Base-by-base conservation (phyloP, 2,888 invertebrate genomes). In the Brenthis daphne region DNA sequence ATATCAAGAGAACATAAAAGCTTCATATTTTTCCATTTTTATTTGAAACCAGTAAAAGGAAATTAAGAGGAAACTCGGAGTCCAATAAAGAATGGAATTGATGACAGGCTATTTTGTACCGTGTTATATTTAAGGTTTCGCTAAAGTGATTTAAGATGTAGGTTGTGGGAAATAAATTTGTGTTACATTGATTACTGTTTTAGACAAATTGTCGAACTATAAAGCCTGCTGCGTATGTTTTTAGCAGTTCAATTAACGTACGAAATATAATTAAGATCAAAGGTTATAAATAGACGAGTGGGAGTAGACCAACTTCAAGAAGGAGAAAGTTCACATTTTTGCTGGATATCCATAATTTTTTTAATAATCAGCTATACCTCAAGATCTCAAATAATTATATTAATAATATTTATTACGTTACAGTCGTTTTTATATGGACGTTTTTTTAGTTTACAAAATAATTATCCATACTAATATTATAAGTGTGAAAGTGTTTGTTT, bases 61-160 rank as follows among this genome's bases (percentile, higher is more conserved):
- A 77, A 75, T 68, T 65, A 72, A 68, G 72, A 67, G 67, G 57
- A 66, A 70, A 71, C 72, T 67, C 67, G 77, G 76, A 70, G 77
- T 78, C 77, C 78, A 79, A 80, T 83, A 81, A 81, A 78, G 76
- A 76, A 69, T 67, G 67, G 76, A 81, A 82, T 79, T 78, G 77
- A 82, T 82, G 77, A 72, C 73, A 43, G 73, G 70, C 76, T 79
- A 75, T 73, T 76, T 79, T 77, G 78, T 79, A 51, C 24, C 37
- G n/a, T 20, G n/a, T 64, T 64, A 13, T 57, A 29, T n/a, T 43
- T 1, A 43, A 65, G 29, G 29, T 29, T 4, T 29, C 29, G 29
- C 29, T 29, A 37, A 57, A 24, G 16, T 37, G 37, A 43, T 14
- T 65, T 37, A 24, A 20, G n/a, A n/a, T 57, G 50, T 50, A 12